Base-by-base conservation (phyloP, 1,140 invertebrate species). In the Adoxophyes honmai region DNA sequence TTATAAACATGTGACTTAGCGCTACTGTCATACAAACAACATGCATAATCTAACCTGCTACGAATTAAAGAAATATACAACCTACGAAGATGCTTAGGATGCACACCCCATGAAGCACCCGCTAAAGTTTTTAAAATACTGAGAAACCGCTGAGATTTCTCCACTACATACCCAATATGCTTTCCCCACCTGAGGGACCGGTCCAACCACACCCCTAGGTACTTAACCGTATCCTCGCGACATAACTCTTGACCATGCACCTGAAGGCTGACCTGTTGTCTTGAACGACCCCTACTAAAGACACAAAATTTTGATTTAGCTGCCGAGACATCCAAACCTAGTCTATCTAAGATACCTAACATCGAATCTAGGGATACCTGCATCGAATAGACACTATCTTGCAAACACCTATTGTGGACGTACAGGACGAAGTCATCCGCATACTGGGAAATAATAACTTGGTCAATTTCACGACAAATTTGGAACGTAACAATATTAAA, bases 131-230 rank as follows among this genome's bases (percentile, higher is more conserved):
- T 57, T 18, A 63, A 54, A 33, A 63, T 35, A 28, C 52, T 63
- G 3, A 63, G 9, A 7, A 55, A 52, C 14, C 55, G 54, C 8
- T 9, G 7, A 0, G 28, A 16, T 42, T 59, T 67, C 36, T 52
- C 4, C 28, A 14, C 14, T 8, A 39, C 35, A 36, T 67, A 52
- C 18, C 56, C 59, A 10, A 63, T 63, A 34, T 67, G 59, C 55
- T 54, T 67, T 4, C 34, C 21, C 65, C 65, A 67, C 44, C 59
- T 42, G 5, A 63, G 52, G 11, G 58, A 63, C 5, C 37, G 3
- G 39, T 63, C 61, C 44, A 67, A 52, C 58, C 58, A 67, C 10
- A 64, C 15, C n/a, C 66, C 61, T 16, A 68, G 42, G 55, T 68
- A 68, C 0, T n/a, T 6, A 60, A 14, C 53, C 59, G 1, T 8